Base-by-base conservation (phyloP, 2,888 invertebrate species). In the Anoplius nigerrimus region DNA sequence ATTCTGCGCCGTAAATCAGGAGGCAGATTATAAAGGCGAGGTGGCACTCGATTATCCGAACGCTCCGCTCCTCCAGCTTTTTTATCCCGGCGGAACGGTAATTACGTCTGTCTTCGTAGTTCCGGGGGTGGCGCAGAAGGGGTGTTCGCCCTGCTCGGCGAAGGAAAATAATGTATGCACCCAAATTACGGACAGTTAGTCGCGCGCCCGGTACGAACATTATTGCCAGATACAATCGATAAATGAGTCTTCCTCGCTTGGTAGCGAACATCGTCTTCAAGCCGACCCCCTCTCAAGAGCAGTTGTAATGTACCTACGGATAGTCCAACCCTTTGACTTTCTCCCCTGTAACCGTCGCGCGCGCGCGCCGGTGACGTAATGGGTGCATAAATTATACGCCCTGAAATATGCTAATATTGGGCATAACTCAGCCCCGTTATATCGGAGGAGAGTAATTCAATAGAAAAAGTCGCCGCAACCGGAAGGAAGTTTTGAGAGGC, bases 331-430 rank as follows among this genome's bases (percentile, higher is more conserved):
- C 71, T 78, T 76, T 76, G 71, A 66, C 54, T 71, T 74, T 56
- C 62, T 62, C 61, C 73, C 66, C 69, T n/a, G n/a, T n/a, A n/a
- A n/a, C 55, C 61, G 11, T 56, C 34, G n/a, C n/a, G n/a, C n/a
- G n/a, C n/a, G n/a, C 68, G 70, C 66, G 58, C 66, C 51, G 43
- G 68, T 65, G 69, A 72, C 69, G 73, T 79, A 79, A 81, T 73
- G 79, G 79, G 65, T 72, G 75, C 74, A 81, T 81, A 81, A 81
- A 81, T 81, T 78, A 78, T 71, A 74, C 69, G 74, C 69, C 60
- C 63, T 75, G 74, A 81, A 78, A 78, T 81, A 81, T 81, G 78
- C 72, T 74, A 77, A 78, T 78, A 71, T 75, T 71, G 68, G 61
- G 66, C 72, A 75, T 72, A 71, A 75, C 60, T 74, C 75, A 66